Base-by-base conservation (phyloP, 1,140 invertebrate species). In the Rhopalosiphum maidis region DNA sequence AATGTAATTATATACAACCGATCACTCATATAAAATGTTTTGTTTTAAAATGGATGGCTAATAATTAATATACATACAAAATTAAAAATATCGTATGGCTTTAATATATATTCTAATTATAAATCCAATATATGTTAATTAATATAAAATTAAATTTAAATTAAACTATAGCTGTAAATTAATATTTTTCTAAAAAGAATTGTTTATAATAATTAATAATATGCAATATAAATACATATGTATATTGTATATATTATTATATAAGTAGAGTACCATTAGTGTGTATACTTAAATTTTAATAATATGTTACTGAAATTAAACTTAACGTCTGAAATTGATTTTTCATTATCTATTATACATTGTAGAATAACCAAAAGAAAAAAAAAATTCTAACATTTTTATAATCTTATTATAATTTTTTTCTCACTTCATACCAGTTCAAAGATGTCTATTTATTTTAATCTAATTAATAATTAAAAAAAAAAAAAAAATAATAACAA, bases 1-100 rank as follows among this genome's bases (percentile, higher is more conserved):
- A 90, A 90, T 90, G 25, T 68, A 68, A 90, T 41, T 90, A 68
- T 90, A 90, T 68, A 68, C 5, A 90, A 60, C 43, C 18, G 55
- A 68, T 90, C 7, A 46, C 43, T 15, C n/a, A 68, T 68, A 90
- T 90, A 68, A 60, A 90, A 68, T 7, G 18, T 89, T 15, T 55
- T 23, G 6, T 22, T 18, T 35, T 43, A 46, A 41, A 41, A 90
- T 90, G 6, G 21, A 90, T 55, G 35, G 0, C 46, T 88, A 90
- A 51, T 51, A 30, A 86, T 46, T 77, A 77, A 21, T n/a, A 21
- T n/a, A 43, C 23, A 68, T 43, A 68, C 23, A 90, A 68, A 89
- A 55, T 89, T 54, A 55, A 11, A 43, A 68, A 68, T 90, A 60
- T 43, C 2, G 22, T 90, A 37, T 37, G 86, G 30, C 30, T 48